phyloP scores from a whole-genome alignment of 2,888 invertebrate genomes.

The Vesta saturnalis region DNA sequence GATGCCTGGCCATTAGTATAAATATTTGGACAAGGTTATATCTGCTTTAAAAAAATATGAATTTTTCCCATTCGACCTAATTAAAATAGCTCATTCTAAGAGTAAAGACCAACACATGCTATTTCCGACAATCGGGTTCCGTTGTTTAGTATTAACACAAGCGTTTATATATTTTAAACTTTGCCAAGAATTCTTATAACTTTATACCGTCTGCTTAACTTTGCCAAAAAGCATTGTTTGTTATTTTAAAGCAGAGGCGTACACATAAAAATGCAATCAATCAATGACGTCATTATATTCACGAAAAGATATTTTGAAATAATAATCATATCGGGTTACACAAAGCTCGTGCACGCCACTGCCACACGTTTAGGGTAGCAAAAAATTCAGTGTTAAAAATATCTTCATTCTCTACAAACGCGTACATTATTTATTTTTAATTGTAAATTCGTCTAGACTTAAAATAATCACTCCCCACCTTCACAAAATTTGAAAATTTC shows the following conservation, averaged over 20 bases:
- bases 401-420: not conserved
- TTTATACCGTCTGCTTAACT: not conserved
- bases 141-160: conserved; percentile 29
- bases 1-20: too few species aligned
- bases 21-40: not conserved
- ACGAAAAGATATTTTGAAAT: too few species aligned
- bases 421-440: not conserved
- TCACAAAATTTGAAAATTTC: not conserved
- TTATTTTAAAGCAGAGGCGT: not conserved
- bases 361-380: not conserved
- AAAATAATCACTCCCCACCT: not conserved
- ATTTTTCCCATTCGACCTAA: not conserved
- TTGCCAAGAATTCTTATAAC: conserved; percentile 39
- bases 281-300: not conserved
- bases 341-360: not conserved
- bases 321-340: too few species aligned
- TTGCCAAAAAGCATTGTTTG: conserved; percentile 4
- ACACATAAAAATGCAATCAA: not conserved
- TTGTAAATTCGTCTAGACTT: not conserved
- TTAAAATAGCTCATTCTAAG: not conserved
- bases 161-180: conserved; percentile 21
- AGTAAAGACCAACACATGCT: conserved; percentile 23
- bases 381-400: not conserved
- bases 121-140: conserved; percentile 40
- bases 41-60: not conserved